Conservation (phyloP, 2,797 vertebrate genomes). For the Protonibea diacanthus region DNA sequence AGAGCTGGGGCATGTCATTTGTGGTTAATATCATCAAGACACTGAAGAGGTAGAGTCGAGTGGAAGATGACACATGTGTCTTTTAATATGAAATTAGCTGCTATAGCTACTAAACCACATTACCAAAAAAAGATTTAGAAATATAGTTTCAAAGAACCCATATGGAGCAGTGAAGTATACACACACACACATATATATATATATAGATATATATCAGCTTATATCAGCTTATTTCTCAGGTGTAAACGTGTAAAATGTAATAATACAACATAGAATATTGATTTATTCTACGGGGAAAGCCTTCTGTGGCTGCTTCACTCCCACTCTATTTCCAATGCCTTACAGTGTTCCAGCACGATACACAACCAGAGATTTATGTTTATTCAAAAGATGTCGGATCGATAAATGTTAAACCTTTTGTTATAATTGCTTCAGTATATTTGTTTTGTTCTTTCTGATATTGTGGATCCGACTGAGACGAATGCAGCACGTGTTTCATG, state of each 20-base stretch:
- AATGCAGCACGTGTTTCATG: not conserved
- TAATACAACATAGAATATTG: constrained; percentile 38
- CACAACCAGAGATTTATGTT: constrained; percentile 10
- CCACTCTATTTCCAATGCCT: constrained; percentile 14
- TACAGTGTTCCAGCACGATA: not conserved
- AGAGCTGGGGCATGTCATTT: constrained; percentile 64
- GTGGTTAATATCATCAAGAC: constrained; percentile 66
- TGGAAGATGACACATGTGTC: constrained; percentile 14
- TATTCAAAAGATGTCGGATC: constrained; percentile 22
- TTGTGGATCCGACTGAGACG: not conserved
- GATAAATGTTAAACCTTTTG: constrained; percentile 28
- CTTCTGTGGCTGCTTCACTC: constrained; percentile 18
- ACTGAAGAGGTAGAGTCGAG: constrained; percentile 5
- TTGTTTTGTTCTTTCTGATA: not conserved
- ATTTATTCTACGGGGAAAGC: constrained; percentile 39
- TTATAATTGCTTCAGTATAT: too few species aligned
- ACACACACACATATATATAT: too few species aligned
- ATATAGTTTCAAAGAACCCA: not conserved
- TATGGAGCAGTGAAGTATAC: not conserved
- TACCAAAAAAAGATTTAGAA: not conserved
- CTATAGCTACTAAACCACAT: not conserved
- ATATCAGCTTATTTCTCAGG: constrained; percentile 13
- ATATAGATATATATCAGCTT: too few species aligned
- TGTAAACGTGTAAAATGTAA: constrained; percentile 41
- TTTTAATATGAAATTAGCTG: constrained; percentile 29